Evolutionary conservation across 2,113 vertebrate genomes (phyloP), one percentile per base, ranked within the genome.

Genomic region (Eira barbara): DNA sequence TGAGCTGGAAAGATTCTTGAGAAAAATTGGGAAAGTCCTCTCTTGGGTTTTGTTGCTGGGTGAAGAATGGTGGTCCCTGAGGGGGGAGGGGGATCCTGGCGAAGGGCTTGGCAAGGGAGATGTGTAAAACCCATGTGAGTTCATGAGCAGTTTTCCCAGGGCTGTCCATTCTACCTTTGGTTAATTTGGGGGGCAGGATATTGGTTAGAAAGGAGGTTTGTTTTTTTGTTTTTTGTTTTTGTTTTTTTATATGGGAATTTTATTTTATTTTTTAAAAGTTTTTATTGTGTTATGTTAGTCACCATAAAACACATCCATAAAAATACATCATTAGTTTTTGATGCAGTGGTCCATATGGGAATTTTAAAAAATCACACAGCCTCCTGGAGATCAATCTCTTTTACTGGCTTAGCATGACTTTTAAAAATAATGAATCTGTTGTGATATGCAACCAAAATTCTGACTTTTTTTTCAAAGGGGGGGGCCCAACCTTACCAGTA

Each of bases 401-500:
- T 86, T 27, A 71, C 15, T 89, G 89, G 18, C 42, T 23, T 52
- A n/a, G 17, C 34, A 14, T 15, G 27, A n/a, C 45, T 61, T 95
- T 61, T 45, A 69, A 89, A 87, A 83, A 94, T 34, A 79, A 81
- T 89, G 45, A 17, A 36, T 81, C 39, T 57, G 36, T 29, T 94
- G 31, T 65, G 69, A 81, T 45, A 81, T 12, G 5, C 36, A 74
- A 47, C 52, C 55, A 27, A 92, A 89, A 69, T 85, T 95, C 47
- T 95, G 11, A 97, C 81, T 96, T 92, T 96, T 98, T 80, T 96
- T 98, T 97, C 97, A 92, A 97, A 98, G 98, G 93, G 39, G 71
- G 97, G 96, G 96, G 61, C 89, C 92, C 36, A 71, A 52, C 21
- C 61, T 83, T 99, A 95, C 98, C 98, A 94, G 98, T 98, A 98